Evolutionary conservation across 2,888 invertebrate species (phyloP).

Genomic region (Oligia strigilis): DNA sequence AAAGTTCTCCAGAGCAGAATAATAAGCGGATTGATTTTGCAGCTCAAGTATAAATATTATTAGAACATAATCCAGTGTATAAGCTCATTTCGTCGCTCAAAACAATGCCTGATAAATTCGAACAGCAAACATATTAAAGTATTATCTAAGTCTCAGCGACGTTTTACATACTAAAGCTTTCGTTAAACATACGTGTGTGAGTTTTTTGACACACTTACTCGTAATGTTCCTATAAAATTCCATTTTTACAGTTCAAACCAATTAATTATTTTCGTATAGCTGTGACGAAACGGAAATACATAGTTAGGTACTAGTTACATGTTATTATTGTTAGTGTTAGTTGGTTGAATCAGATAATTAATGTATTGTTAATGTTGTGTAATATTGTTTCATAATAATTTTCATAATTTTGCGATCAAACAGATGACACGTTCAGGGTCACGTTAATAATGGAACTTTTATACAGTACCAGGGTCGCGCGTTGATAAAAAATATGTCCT

Average conservation of each 20-base stretch:
- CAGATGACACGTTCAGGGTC: background rate
- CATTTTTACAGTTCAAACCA: background rate
- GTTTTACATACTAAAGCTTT: conserved; percentile 28
- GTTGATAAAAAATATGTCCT: too few species aligned
- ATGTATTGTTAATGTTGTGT: too few species aligned
- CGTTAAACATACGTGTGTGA: conserved; percentile 16
- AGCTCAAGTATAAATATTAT: conserved; percentile 23
- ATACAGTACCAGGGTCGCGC: background rate
- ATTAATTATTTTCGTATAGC: background rate
- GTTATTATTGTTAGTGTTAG: background rate
- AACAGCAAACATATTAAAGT: conserved; percentile 50
- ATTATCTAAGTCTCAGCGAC: conserved; percentile 18
- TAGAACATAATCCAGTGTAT: conserved; percentile 33
- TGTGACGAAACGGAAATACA: background rate
- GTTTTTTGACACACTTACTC: background rate
- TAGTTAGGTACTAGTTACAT: background rate
- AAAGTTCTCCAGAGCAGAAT: conserved; percentile 12
- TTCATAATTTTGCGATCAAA: background rate
- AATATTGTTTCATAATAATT: background rate
- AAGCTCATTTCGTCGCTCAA: conserved; percentile 37
- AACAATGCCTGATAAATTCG: conserved; percentile 38
- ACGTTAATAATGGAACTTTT: background rate
- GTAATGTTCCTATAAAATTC: background rate
- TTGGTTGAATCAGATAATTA: background rate
- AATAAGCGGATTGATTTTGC: conserved; percentile 19